These are phyloP conservation scores for Chelon labrosus DNA, from an alignment of 2,797 vertebrate species.

Conservation along the genomic window DNA sequence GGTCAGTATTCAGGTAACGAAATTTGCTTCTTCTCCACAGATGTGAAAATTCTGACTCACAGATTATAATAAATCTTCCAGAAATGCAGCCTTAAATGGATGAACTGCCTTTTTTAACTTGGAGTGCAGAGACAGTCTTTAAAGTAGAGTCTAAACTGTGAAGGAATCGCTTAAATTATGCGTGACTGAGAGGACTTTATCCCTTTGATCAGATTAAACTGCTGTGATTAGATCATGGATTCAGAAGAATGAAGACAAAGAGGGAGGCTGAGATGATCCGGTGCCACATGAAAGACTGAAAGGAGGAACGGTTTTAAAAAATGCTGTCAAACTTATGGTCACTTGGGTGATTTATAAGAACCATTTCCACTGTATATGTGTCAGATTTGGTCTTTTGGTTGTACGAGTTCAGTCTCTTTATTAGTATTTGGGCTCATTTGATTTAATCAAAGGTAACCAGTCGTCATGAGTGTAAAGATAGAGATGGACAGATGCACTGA, in stretches of 20 bases:
- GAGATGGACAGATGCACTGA: not conserved
- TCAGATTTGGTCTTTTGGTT: not conserved
- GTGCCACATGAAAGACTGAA: constrained; percentile 2
- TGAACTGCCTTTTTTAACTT: accelerated
- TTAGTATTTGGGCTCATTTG: constrained; percentile 19
- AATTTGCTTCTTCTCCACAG: too few relatives aligned
- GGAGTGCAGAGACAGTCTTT: not conserved
- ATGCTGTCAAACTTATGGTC: not conserved
- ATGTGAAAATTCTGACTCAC: not conserved
- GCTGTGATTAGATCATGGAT: constrained; percentile 50
- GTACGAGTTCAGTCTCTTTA: not conserved
- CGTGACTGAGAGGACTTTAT: constrained; percentile 42
- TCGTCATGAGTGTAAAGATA: not conserved
- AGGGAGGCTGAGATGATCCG: constrained; percentile 10
- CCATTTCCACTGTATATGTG: not conserved
- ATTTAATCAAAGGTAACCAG: constrained; percentile 54
- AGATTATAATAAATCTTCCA: not conserved
- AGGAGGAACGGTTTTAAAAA: not conserved
- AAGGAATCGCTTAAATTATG: constrained; percentile 36
- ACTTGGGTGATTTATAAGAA: not conserved
- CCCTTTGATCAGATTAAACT: constrained; percentile 37
- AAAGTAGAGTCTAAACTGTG: not conserved
- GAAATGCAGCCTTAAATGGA: not conserved
- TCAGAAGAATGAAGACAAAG: constrained; percentile 7
- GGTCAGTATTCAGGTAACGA: not conserved